A percentile compares a stretch with the other conserved stretches of the same genome.
Conservation (phyloP, 2,113 vertebrate genomes). For the Australoheros scitulus region DNA sequence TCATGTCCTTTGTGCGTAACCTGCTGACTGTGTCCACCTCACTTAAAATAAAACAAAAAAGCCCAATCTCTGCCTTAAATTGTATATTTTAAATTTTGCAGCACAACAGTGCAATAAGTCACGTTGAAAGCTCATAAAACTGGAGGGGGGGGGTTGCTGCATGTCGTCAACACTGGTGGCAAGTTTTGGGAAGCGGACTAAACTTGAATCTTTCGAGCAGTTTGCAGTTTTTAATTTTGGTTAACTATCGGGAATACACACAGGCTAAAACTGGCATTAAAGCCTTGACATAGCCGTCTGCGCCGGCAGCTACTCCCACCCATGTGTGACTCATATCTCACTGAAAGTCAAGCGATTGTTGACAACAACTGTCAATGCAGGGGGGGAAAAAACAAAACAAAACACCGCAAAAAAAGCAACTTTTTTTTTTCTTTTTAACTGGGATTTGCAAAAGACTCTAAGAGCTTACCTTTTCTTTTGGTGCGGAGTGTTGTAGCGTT, state of each 20-base stretch:
- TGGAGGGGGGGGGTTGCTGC: neutral
- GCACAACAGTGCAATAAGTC: neutral
- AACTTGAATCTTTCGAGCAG: neutral
- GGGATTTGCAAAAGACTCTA: neutral
- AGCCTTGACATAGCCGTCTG: constrained; percentile 4
- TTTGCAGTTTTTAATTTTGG: neutral
- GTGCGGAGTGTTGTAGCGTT: constrained; percentile 35
- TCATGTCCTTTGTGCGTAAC: constrained; percentile 11
- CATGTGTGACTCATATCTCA: constrained; percentile 22
- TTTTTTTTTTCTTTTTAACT: neutral
- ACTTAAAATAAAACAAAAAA: neutral
- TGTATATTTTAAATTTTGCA: neutral
- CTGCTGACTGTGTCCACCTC: neutral
- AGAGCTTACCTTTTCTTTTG: constrained; percentile 62
- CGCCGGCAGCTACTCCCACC: neutral
- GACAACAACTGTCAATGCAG: neutral
- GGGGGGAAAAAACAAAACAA: neutral
- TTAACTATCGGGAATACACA: neutral
- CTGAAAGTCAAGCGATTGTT: neutral
- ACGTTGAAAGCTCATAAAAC: neutral
- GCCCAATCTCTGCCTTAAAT: neutral
- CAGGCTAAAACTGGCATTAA: constrained; percentile 30
- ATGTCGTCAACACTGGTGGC: neutral
- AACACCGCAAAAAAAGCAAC: neutral
- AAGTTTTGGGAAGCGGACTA: neutral